Evolutionary conservation across 2,888 invertebrate genomes (phyloP), one percentile per base, ranked within the genome.

Genomic region (Chydorus sphaericus): DNA sequence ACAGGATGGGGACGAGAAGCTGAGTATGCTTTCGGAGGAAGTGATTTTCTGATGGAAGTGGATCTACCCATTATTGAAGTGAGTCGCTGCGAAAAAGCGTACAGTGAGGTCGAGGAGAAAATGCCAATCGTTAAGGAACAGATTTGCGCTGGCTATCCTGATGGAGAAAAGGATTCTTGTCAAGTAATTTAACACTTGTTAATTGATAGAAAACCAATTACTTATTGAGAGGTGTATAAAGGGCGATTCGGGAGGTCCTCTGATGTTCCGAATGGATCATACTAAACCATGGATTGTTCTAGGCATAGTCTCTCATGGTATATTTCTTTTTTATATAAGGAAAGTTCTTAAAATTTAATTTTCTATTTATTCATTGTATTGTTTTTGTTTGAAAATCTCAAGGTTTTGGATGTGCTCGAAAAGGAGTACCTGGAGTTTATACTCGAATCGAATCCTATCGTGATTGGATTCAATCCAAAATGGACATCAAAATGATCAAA

Each of bases 201-300:
- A n/a, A n/a, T n/a, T n/a, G n/a, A n/a, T n/a, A n/a, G n/a, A n/a
- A n/a, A n/a, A n/a, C n/a, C n/a, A n/a, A n/a, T n/a, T n/a, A n/a
- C n/a, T n/a, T n/a, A n/a, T n/a, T n/a, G n/a, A n/a, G n/a, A n/a
- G n/a, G n/a, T n/a, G n/a, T n/a, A n/a, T n/a, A n/a, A n/a, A n/a
- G 84, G 87, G 86, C 8, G 87, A 89, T 68, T 87, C 83, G 6
- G 89, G 89, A 11, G 90, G 90, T 1, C 89, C 90, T 0, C 69
- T 90, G 33, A 75, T 88, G 70, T 75, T 81, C 63, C 83, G 83
- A 66, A 71, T 85, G 65, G 71, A 78, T 1, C n/a, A n/a, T n/a
- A 83, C 82, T 65, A 81, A 81, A 0, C 78, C 84, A 49, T 89
- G 88, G 87, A 75, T 82, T 0, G 75, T 77, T 30, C 75, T 86